Percentiles rank a stretch among this genome's conserved stretches.
Conservation (phyloP, 2,888 invertebrate genomes). For the Bimastos eiseni region DNA sequence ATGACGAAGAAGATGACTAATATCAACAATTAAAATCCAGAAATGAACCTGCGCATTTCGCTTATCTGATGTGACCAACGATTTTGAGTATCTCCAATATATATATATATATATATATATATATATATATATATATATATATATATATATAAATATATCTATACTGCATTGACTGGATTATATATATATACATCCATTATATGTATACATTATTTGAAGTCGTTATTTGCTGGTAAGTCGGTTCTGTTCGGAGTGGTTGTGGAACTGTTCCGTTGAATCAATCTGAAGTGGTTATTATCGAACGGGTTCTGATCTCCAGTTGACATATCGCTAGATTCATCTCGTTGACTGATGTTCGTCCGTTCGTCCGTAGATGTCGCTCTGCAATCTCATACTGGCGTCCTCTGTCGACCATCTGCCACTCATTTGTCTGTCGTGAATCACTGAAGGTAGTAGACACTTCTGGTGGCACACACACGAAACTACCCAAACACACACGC, state of each 20-base stretch:
- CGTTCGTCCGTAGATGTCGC: neutral
- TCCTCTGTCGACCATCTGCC: neutral
- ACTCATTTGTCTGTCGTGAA: neutral
- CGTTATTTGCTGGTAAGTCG: neutral
- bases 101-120: neutral
- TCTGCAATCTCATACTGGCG: neutral
- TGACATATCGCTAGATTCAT: neutral
- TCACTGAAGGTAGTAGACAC: neutral
- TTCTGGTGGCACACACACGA: no score
- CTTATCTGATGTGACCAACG: neutral
- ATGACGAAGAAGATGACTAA: neutral
- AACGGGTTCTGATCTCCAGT: neutral
- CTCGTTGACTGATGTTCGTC: neutral
- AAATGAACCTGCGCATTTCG: neutral
- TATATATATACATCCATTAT: neutral
- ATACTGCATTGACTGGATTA: neutral
- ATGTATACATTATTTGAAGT: no score
- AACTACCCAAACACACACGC: no score
- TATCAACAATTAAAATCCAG: neutral
- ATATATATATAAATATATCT: neutral
- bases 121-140: neutral
- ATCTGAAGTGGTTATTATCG: neutral
- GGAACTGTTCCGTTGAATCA: neutral
- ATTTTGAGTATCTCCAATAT: neutral
- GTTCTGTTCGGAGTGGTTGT: neutral